phyloP scores from a whole-genome alignment of 1,140 invertebrate genomes.

The Scaptomyza montana region DNA sequence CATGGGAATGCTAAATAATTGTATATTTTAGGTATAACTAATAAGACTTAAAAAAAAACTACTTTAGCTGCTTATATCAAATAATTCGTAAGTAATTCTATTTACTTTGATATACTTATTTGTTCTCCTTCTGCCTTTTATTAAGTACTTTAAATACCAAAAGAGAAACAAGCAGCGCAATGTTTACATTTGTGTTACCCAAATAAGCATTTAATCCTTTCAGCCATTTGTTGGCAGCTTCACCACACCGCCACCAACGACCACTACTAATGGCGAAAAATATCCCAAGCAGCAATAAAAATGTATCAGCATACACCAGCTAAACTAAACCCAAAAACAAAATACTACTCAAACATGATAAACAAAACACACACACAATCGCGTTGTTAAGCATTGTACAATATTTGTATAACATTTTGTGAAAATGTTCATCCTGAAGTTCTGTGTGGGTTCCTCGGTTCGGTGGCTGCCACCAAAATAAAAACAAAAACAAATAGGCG shows the following conservation, averaged over 20 bases:
- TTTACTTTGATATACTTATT: too few species aligned
- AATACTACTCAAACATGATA: not conserved
- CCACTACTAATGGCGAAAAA: not conserved
- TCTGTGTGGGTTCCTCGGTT: conserved; percentile 6
- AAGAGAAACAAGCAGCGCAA: not conserved
- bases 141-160: not conserved
- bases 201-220: conserved; percentile 15
- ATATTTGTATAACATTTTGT: conserved; percentile 52
- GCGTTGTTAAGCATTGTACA: conserved; percentile 34
- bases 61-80: too few species aligned
- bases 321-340: conserved; percentile 28
- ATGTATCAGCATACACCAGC: conserved; percentile 22
- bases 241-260: not conserved
- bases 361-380: conserved; percentile 32
- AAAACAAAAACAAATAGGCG: conserved; percentile 27
- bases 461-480: conserved; percentile 9
- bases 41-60: too few species aligned
- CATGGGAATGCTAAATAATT: not conserved
- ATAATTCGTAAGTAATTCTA: too few species aligned
- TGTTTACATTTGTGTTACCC: conserved; percentile 4
- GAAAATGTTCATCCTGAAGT: conserved; percentile 45
- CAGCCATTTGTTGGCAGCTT: conserved; percentile 1
- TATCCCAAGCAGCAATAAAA: conserved; percentile 4
- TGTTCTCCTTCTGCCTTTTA: too few species aligned
- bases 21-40: not conserved